Evolutionary conservation across 2,797 vertebrate genomes (phyloP).

Genomic region (Sebastiscus tertius): DNA sequence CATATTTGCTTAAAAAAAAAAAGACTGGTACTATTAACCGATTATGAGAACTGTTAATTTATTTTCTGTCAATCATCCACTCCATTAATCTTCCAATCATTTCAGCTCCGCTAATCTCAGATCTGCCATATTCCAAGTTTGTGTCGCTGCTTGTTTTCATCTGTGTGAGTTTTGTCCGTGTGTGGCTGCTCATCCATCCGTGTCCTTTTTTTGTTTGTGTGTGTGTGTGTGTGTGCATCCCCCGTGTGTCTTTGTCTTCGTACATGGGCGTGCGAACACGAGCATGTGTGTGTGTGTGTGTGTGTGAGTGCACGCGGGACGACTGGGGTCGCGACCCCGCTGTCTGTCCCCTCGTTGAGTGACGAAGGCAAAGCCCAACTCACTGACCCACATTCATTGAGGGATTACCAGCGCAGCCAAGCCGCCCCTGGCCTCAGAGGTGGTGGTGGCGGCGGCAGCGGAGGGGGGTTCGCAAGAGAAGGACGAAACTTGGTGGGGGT

Average conservation of each 20-base stretch:
- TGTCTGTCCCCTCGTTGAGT: constrained; percentile 73
- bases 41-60: neutral
- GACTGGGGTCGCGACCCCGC: constrained; percentile 64
- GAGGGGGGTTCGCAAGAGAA: neutral
- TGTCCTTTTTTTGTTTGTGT: neutral
- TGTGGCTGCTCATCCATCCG: constrained; percentile 41
- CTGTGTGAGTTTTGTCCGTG: constrained; percentile 25
- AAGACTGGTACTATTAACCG: neutral
- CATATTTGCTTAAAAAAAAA: neutral
- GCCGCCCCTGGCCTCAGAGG: constrained; percentile 59
- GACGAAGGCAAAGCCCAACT: constrained; percentile 69
- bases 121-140: neutral
- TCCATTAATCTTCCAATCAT: neutral
- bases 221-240: neutral
- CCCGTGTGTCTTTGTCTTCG: constrained; percentile 40
- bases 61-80: neutral
- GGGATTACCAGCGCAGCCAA: constrained; percentile 73
- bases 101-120: neutral
- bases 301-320: constrained; percentile 2
- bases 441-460: neutral
- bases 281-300: constrained; percentile 18
- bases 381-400: constrained; percentile 79
- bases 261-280: constrained; percentile 8
- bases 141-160: constrained; percentile 13
- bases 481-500: constrained; percentile 10